phyloP scores from a whole-genome alignment of 92 coral and sea anemone genomes.

The Galaxea fascicularis region DNA sequence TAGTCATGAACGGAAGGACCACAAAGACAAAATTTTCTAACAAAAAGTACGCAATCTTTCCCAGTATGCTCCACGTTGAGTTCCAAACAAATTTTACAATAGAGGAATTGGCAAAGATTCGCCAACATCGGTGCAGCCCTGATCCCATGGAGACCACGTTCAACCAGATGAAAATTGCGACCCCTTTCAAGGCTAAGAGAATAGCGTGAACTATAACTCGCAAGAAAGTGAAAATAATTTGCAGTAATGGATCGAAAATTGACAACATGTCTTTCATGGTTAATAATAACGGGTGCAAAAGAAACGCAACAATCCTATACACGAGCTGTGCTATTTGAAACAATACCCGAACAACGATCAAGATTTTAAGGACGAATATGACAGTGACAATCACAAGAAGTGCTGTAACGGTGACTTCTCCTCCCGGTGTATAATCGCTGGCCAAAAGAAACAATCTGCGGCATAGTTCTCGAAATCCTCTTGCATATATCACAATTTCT shows the following conservation, averaged over 20 bases:
- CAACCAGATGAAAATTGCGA: constrained; percentile 34
- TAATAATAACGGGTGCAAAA: constrained; percentile 57
- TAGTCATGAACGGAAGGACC: constrained; percentile 60
- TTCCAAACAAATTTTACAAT: constrained; percentile 57
- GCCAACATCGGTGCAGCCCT: constrained; percentile 46
- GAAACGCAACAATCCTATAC: constrained; percentile 28
- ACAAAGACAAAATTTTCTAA: constrained; percentile 52
- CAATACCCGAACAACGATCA: constrained; percentile 41
- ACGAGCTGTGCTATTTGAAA: constrained; percentile 53
- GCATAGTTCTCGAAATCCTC: constrained; percentile 74
- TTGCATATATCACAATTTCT: constrained; percentile 51
- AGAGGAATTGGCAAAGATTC: constrained; percentile 49
- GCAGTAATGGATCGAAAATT: constrained; percentile 29
- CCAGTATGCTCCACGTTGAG: constrained; percentile 25
- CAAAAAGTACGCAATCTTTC: constrained; percentile 15
- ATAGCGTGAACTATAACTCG: constrained; percentile 2
- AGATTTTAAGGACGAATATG: constrained; percentile 34
- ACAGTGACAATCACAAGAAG: constrained; percentile 44
- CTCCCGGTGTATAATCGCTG: constrained; percentile 76
- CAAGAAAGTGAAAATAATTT: constrained; percentile 24
- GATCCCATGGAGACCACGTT: constrained; percentile 56
- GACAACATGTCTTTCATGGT: constrained; percentile 61
- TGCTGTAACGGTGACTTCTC: constrained; percentile 51
- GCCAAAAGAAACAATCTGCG: constrained; percentile 74
- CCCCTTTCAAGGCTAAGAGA: constrained; percentile 25